Evolutionary conservation across 2,113 vertebrate species (phyloP), one percentile per base, ranked within the genome.

Genomic region (Phalacrocorax aristotelis): DNA sequence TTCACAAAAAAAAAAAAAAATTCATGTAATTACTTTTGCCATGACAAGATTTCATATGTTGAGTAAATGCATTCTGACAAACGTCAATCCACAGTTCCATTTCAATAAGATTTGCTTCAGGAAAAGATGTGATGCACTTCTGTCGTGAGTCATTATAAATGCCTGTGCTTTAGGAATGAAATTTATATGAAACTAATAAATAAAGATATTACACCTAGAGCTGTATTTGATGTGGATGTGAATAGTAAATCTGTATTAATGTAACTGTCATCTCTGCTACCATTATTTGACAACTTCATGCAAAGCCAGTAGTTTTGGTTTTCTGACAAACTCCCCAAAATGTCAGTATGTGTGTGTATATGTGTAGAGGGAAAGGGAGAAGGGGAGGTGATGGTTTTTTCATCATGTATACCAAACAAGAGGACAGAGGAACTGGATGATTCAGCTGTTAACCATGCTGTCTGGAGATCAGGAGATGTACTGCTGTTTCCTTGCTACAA

Each of bases 61-160:
- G 93, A 92, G 32, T 66, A 95, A 95, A 97, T 86, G 57, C 71
- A 81, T 94, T 61, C 70, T 96, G 86, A 93, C 86, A 94, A 90
- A 92, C 78, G 82, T 80, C 70, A 96, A 90, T 82, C 66, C 54
- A 85, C 26, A 69, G 55, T 79, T 94, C 32, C 80, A 90, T 91
- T 91, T 93, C 87, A 94, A 8, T 91, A 68, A 65, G 49, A 72
- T 60, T 78, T 97, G 22, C 81, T 92, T 91, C 68, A 79, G 85
- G 76, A 83, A 90, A 90, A 94, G 62, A 93, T 94, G 57, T 95
- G 19, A 95, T 76, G 62, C 72, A 54, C 46, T 77, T 97, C 48
- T 91, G 66, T 90, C 40, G 9, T 77, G 36, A 97, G 83, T 91
- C 81, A 70, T 91, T 74, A 90, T 48, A 83, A 95, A 95, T 76